phyloP scores from a whole-genome alignment of 1,140 invertebrate genomes.

The Gonatopus flavifemur region DNA sequence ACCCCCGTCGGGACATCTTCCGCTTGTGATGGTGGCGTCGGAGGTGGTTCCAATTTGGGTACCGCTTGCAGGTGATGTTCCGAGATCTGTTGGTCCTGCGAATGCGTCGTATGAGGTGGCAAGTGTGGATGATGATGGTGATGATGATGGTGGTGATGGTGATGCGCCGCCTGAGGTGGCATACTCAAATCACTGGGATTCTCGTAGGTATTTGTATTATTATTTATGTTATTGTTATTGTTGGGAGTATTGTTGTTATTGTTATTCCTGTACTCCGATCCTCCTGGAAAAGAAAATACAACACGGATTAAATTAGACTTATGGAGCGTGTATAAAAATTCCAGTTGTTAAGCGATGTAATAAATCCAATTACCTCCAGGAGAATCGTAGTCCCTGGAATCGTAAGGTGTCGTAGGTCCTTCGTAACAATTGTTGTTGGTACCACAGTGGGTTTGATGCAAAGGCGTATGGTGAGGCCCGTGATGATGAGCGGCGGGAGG shows the following conservation, averaged over 20 bases:
- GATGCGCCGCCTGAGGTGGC: slow-evolving; percentile 42
- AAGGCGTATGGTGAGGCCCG: slow-evolving; percentile 42
- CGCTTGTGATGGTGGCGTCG: slow-evolving; percentile 55
- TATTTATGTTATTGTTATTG: too few species aligned
- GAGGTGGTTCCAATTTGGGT: slow-evolving; percentile 61
- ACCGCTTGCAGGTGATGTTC: slow-evolving; percentile 51
- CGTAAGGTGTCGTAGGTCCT: slow-evolving; percentile 50
- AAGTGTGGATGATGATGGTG: slow-evolving; percentile 40
- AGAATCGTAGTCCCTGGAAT: slow-evolving; percentile 56
- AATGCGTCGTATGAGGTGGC: slow-evolving; percentile 42
- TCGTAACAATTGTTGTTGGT: slow-evolving; percentile 57
- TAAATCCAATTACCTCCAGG: slow-evolving; percentile 51
- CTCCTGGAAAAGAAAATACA: slow-evolving; percentile 27
- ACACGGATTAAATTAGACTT: background rate
- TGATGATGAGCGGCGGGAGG: slow-evolving; percentile 47
- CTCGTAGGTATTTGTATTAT: slow-evolving; percentile 48
- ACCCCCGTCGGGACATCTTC: slow-evolving; percentile 55
- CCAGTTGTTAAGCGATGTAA: background rate
- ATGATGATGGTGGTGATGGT: slow-evolving; percentile 38
- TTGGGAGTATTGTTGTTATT: slow-evolving; percentile 34
- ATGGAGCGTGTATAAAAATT: background rate
- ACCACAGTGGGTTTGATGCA: slow-evolving; percentile 53
- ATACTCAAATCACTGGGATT: slow-evolving; percentile 45
- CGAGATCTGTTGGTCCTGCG: slow-evolving; percentile 38
- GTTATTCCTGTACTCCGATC: slow-evolving; percentile 46